Evolutionary conservation across 2,888 invertebrate genomes (phyloP).

Genomic region (Chymomyza fuscimana): DNA sequence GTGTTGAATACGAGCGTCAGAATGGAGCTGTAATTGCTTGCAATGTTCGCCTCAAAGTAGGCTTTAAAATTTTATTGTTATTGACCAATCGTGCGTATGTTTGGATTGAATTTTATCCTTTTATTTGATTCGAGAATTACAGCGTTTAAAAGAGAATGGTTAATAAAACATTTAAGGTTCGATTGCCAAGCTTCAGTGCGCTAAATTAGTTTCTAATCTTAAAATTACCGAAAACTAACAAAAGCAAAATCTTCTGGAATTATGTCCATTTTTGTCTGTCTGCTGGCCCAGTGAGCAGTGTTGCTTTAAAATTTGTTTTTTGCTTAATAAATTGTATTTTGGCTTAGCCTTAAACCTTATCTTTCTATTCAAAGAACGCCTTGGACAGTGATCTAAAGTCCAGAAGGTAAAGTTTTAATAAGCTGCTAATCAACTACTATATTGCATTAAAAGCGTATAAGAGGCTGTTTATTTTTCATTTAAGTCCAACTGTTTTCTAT

Average conservation of each 20-base stretch:
- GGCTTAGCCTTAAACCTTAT: too few species aligned
- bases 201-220: too few species aligned
- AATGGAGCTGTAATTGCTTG: not conserved
- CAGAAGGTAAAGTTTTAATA: not conserved
- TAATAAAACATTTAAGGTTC: not conserved
- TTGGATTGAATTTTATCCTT: not conserved
- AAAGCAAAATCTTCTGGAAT: too few species aligned
- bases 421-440: not conserved
- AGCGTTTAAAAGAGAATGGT: not conserved
- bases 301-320: too few species aligned
- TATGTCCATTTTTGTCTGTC: too few species aligned
- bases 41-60: not conserved
- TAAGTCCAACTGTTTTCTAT: conserved; percentile 1
- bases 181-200: not conserved
- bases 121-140: conserved; percentile 5
- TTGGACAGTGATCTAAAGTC: too few species aligned
- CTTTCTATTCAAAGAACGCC: too few species aligned
- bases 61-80: not conserved
- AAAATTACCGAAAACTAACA: too few species aligned
- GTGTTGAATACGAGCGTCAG: not conserved
- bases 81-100: not conserved
- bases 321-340: too few species aligned
- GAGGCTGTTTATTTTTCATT: conserved; percentile 26
- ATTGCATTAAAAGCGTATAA: not conserved
- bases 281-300: too few species aligned